phyloP scores from a whole-genome alignment of 2,888 invertebrate species.

The Zootermopsis nevadensis region DNA sequence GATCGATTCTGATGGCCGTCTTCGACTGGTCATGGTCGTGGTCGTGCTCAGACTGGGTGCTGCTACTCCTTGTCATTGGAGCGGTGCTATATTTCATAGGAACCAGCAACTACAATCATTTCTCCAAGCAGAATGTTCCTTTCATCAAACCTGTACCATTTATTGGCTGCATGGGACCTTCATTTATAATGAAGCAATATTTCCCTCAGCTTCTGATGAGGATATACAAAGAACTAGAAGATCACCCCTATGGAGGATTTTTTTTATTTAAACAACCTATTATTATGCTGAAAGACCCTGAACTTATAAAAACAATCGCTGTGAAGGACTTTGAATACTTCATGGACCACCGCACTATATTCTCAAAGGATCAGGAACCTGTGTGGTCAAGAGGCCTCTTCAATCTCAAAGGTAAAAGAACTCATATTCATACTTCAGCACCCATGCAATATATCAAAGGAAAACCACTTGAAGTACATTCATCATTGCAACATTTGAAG shows the following conservation, averaged over 20 bases:
- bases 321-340: slow-evolving; percentile 71
- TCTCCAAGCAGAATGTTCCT: slow-evolving; percentile 4
- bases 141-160: slow-evolving; percentile 35
- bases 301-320: slow-evolving; percentile 66
- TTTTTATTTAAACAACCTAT: slow-evolving; percentile 64
- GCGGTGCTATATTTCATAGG: not conserved
- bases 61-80: not conserved
- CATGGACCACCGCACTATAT: slow-evolving; percentile 63
- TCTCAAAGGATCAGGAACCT: slow-evolving; percentile 63
- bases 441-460: no score
- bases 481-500: not conserved
- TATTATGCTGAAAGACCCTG: slow-evolving; percentile 66
- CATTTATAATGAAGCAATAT: slow-evolving; percentile 5
- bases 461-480: not conserved
- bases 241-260: slow-evolving; percentile 58
- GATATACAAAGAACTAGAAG: slow-evolving; percentile 34
- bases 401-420: slow-evolving; percentile 63
- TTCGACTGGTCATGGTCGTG: not conserved
- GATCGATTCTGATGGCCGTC: not conserved
- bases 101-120: not conserved
- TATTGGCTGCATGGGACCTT: slow-evolving; percentile 42
- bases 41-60: not conserved
- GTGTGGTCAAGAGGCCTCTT: slow-evolving; percentile 67
- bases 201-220: not conserved
- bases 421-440: no score